These are phyloP conservation scores for Drosophila parthenogenetica DNA, from an alignment of 2,888 invertebrate genomes.

Conservation along the genomic window DNA sequence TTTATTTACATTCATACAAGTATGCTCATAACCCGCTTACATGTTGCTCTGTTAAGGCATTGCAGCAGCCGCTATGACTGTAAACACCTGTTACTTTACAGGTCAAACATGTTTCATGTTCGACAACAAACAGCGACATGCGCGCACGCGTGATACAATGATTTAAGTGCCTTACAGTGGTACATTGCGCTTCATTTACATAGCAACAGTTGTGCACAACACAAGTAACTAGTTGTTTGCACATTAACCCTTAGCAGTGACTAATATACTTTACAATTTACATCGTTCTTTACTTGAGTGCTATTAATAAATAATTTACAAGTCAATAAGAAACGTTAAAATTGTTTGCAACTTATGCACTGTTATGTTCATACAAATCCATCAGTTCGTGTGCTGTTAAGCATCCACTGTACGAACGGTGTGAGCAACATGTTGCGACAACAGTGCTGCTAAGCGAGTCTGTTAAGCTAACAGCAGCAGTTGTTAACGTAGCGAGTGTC, in stretches of 20 bases:
- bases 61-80: slow-evolving; percentile 19
- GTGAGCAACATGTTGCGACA: slow-evolving; percentile 60
- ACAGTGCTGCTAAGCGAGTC: slow-evolving; percentile 41
- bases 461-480: slow-evolving; percentile 45
- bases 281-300: too few species aligned
- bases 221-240: too few species aligned
- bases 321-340: background rate
- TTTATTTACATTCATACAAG: slow-evolving; percentile 28
- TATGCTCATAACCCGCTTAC: slow-evolving; percentile 22
- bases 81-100: slow-evolving; percentile 64
- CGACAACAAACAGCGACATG: slow-evolving; percentile 38
- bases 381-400: background rate
- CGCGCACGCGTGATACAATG: slow-evolving; percentile 57
- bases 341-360: slow-evolving; percentile 1
- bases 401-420: slow-evolving; percentile 41
- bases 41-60: slow-evolving; percentile 14
- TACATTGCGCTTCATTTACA: background rate
- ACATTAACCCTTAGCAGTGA: too few species aligned
- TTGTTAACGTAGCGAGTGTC: slow-evolving; percentile 34
- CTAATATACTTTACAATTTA: too few species aligned
- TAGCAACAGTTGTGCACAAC: background rate
- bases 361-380: slow-evolving; percentile 5
- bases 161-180: slow-evolving; percentile 40
- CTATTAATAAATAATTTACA: background rate
- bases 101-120: slow-evolving; percentile 57